Evolutionary conservation across 2,888 invertebrate genomes (phyloP).

Genomic region (Leistus spinibarbis): DNA sequence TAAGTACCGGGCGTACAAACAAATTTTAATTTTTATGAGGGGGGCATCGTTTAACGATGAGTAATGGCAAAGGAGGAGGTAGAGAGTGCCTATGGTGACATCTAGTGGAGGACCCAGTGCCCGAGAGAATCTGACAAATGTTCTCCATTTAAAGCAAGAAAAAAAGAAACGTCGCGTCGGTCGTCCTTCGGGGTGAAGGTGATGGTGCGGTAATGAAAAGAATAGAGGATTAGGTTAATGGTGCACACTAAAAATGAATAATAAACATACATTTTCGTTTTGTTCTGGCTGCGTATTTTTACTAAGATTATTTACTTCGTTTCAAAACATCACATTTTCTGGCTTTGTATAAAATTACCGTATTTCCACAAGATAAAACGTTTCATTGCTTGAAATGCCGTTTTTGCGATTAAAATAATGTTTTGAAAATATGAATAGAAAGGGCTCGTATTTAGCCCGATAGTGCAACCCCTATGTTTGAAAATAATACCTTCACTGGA

Average conservation of each 20-base stretch:
- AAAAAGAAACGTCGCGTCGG: no score
- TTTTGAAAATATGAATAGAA: background rate
- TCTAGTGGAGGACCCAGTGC: background rate
- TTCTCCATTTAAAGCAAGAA: constrained; percentile 32
- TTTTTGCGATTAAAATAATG: background rate
- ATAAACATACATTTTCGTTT: constrained; percentile 38
- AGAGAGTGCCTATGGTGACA: background rate
- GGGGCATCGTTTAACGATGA: constrained; percentile 31
- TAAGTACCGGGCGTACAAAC: constrained; percentile 34
- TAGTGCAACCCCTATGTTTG: no score
- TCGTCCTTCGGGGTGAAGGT: constrained; percentile 36
- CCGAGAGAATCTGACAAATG: constrained; percentile 36
- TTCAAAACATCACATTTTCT: constrained; percentile 31
- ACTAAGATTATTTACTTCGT: constrained; percentile 35
- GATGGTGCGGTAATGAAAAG: constrained; percentile 37
- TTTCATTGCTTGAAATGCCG: background rate
- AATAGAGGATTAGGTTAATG: constrained; percentile 39
- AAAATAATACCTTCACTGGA: no score
- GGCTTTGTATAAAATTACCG: background rate
- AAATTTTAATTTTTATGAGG: constrained; percentile 38
- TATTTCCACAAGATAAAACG: constrained; percentile 15
- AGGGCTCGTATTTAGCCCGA: no score
- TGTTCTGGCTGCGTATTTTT: constrained; percentile 33
- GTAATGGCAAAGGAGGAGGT: constrained; percentile 17
- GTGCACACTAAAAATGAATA: constrained; percentile 38